Conservation (phyloP, 2,113 vertebrate genomes). For the Anhinga rufa region DNA sequence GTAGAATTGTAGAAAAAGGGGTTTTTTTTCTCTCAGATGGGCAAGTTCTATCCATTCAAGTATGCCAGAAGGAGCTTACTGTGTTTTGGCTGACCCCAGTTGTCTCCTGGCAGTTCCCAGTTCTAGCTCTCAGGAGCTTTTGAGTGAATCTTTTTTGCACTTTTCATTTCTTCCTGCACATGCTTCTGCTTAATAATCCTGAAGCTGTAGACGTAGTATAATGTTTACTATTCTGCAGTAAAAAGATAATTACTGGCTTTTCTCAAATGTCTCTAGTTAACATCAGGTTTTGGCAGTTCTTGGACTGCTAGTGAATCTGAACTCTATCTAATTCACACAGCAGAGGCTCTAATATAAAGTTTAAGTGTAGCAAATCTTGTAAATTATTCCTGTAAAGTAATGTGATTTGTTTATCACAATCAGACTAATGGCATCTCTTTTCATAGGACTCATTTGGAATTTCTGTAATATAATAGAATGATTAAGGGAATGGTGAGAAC, state of each 20-base stretch:
- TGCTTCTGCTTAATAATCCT: slow-evolving; percentile 10
- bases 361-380: not conserved
- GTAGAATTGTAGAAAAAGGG: not conserved
- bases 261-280: not conserved
- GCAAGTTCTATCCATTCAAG: not conserved
- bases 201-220: not conserved
- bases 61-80: not conserved
- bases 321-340: not conserved
- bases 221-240: not conserved
- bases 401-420: not conserved
- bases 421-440: not conserved
- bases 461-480: not conserved
- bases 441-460: not conserved
- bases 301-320: not conserved
- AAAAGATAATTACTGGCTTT: not conserved
- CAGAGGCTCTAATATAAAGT: not conserved
- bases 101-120: not conserved
- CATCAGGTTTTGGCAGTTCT: slow-evolving; percentile 11
- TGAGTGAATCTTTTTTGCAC: not conserved
- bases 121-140: not conserved
- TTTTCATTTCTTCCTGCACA: not conserved
- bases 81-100: not conserved
- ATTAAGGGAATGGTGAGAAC: not conserved
- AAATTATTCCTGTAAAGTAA: not conserved
- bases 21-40: not conserved